phyloP scores from a whole-genome alignment of 2,888 invertebrate genomes.

The Graphium colonna region DNA sequence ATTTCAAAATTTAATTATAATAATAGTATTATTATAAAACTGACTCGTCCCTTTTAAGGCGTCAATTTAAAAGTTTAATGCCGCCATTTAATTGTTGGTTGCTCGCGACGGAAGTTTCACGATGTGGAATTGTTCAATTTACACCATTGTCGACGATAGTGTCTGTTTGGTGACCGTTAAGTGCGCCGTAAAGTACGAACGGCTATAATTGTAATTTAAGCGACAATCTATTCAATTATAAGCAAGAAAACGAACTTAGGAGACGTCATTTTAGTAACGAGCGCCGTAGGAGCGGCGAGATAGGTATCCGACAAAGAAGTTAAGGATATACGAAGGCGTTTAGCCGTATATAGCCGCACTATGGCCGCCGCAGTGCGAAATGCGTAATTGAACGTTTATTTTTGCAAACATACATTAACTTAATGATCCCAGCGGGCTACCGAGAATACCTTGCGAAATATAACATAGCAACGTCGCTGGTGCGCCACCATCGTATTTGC shows the following conservation, averaged over 20 bases:
- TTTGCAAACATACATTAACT: neutral
- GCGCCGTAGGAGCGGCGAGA: neutral
- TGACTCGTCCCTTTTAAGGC: neutral
- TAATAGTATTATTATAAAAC: neutral
- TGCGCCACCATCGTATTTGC: neutral
- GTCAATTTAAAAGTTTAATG: slow-evolving; percentile 12
- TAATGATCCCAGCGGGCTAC: neutral
- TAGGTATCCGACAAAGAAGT: neutral
- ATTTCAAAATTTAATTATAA: slow-evolving; percentile 9
- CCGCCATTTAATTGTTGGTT: slow-evolving; percentile 1
- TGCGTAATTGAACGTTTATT: neutral
- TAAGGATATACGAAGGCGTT: neutral
- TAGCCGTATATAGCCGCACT: neutral
- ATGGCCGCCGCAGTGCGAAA: neutral
- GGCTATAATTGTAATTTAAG: neutral
- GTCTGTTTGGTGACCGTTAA: slow-evolving; percentile 4
- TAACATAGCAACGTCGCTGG: neutral
- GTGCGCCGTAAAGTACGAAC: slow-evolving; percentile 10
- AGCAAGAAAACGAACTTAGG: neutral
- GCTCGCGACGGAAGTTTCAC: neutral
- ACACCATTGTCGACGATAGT: slow-evolving; percentile 1
- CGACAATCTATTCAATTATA: slow-evolving; percentile 2
- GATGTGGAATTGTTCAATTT: neutral
- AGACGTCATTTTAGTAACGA: slow-evolving; percentile 2
- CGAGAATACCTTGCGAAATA: neutral